phyloP scores from a whole-genome alignment of 2,797 vertebrate species.

The Botia kubotai region DNA sequence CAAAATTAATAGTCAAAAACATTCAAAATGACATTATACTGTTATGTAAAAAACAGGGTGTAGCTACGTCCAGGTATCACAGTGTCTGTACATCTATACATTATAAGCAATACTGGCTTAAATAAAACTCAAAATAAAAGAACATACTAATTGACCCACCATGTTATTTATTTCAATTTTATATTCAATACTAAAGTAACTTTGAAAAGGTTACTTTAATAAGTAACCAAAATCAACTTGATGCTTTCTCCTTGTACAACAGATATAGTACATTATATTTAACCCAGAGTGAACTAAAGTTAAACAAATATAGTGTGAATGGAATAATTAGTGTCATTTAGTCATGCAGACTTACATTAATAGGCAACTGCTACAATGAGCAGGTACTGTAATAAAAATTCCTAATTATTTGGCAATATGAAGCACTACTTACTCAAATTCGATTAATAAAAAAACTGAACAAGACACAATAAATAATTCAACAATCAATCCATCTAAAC shows the following conservation, averaged over 20 bases:
- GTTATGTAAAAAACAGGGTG: conserved; percentile 84
- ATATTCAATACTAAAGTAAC: conserved; percentile 1
- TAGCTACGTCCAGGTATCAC: conserved; percentile 79
- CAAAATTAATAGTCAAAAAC: conserved; percentile 85
- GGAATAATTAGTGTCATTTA: conserved; percentile 40
- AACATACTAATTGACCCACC: conserved; percentile 22
- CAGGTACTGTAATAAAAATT: conserved; percentile 67
- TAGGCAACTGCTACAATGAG: conserved; percentile 67
- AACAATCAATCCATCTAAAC: conserved; percentile 73
- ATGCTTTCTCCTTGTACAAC: conserved; percentile 20
- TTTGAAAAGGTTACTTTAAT: too few relatives aligned
- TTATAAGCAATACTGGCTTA: conserved; percentile 55
- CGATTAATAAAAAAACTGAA: conserved; percentile 69
- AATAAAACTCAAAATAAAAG: conserved; percentile 13
- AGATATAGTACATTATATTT: conserved; percentile 2
- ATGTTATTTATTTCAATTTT: conserved; percentile 14
- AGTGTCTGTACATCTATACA: conserved; percentile 83
- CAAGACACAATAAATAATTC: conserved; percentile 79
- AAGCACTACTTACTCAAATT: conserved; percentile 55
- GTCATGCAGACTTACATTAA: conserved; percentile 70
- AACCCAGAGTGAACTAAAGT: conserved; percentile 10
- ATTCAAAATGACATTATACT: conserved; percentile 80
- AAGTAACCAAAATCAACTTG: neutral
- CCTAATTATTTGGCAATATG: conserved; percentile 56
- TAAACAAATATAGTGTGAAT: conserved; percentile 13